Conservation (phyloP, 2,888 invertebrate species). For the Galeruca laticollis region DNA sequence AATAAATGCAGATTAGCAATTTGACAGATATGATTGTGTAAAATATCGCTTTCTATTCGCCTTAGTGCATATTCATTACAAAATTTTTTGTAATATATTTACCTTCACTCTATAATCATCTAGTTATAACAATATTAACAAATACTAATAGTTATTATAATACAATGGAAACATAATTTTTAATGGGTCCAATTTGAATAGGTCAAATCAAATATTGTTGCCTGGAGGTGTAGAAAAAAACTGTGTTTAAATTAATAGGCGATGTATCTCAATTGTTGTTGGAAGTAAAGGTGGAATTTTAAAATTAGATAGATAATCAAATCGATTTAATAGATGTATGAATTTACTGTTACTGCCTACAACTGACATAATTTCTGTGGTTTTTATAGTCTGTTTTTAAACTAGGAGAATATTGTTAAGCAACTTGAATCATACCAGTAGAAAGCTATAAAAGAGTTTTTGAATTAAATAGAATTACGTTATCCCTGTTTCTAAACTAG, state of each 20-base stretch:
- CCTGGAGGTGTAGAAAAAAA: conserved; percentile 26
- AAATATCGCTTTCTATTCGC: neutral
- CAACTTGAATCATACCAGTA: too few relatives aligned
- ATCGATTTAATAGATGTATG: too few relatives aligned
- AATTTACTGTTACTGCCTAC: too few relatives aligned
- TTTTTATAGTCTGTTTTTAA: too few relatives aligned
- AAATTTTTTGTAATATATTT: conserved; percentile 2
- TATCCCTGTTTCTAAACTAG: too few relatives aligned
- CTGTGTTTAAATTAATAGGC: neutral
- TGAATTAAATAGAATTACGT: too few relatives aligned
- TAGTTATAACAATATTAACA: conserved; percentile 10
- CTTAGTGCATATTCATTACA: neutral
- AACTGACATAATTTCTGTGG: too few relatives aligned
- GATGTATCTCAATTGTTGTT: neutral
- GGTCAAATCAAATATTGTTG: conserved; percentile 22
- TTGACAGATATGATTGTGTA: too few relatives aligned
- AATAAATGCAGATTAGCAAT: too few relatives aligned
- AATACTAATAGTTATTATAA: conserved; percentile 26
- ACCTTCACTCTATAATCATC: conserved; percentile 25
- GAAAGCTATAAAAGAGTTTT: too few relatives aligned
- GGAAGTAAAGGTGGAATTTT: neutral
- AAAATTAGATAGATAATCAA: conserved; percentile 3
- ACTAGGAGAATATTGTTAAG: too few relatives aligned
- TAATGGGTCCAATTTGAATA: conserved; percentile 29
- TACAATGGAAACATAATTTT: conserved; percentile 30